phyloP scores from a whole-genome alignment of 2,797 vertebrate species.

The Macropus fuliginosus region DNA sequence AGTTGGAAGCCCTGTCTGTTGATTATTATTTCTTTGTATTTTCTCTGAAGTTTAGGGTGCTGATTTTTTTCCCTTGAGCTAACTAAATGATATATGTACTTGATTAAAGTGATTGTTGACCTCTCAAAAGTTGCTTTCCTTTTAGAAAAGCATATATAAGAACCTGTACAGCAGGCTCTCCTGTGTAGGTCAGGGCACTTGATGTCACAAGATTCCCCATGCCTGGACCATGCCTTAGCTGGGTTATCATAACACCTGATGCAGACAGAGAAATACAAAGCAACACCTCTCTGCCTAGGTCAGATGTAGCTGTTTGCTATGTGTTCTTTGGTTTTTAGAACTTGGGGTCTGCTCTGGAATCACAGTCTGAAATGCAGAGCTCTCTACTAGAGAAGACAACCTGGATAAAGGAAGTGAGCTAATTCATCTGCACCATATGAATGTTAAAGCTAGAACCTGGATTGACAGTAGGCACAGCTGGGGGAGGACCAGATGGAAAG shows the following conservation, averaged over 20 bases:
- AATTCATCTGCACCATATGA: rapidly evolving
- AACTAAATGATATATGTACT: too few species aligned
- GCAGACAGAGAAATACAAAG: background rate
- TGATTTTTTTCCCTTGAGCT: too few species aligned
- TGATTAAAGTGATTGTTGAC: too few species aligned
- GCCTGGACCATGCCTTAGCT: background rate
- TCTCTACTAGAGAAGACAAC: background rate
- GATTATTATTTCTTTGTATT: too few species aligned
- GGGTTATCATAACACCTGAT: too few species aligned
- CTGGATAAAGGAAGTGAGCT: rapidly evolving
- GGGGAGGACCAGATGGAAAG: background rate
- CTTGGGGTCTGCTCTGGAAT: background rate
- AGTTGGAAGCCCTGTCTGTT: too few species aligned
- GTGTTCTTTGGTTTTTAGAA: background rate
- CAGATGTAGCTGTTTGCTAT: background rate
- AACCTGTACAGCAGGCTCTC: too few species aligned
- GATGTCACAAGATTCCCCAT: too few species aligned
- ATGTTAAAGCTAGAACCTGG: background rate
- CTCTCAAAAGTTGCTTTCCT: too few species aligned
- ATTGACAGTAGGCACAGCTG: rapidly evolving
- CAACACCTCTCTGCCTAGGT: background rate
- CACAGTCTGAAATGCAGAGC: background rate
- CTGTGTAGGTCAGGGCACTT: too few species aligned
- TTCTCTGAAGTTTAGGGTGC: too few species aligned
- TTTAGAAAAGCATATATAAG: too few species aligned